phyloP scores from a whole-genome alignment of 2,888 invertebrate genomes.

The Cephus nigrinus region DNA sequence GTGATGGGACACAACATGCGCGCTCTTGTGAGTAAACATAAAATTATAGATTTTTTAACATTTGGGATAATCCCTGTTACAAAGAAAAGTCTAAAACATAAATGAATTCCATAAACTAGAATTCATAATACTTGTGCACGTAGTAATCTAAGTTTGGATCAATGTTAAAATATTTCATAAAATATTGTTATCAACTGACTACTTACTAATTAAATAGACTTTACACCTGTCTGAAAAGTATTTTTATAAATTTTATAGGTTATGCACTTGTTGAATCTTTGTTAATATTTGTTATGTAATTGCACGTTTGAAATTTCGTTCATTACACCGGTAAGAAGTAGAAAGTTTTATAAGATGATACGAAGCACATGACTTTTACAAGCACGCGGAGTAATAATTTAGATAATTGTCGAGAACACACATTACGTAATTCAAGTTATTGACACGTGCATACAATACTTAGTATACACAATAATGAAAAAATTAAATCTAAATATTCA shows the following conservation, averaged over 20 bases:
- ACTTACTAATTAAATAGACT: not conserved
- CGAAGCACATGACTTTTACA: not conserved
- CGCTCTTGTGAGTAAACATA: constrained; percentile 40
- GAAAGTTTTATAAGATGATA: not conserved
- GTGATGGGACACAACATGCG: constrained; percentile 33
- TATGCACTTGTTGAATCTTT: not conserved
- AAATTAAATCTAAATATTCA: not conserved
- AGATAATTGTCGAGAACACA: not conserved
- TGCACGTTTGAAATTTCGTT: not conserved
- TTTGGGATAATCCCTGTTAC: not conserved
- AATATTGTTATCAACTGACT: not conserved
- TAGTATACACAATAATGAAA: not conserved
- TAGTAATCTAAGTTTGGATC: not conserved
- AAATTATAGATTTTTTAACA: not conserved
- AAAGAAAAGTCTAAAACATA: not conserved
- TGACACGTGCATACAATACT: not conserved
- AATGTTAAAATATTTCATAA: too few species aligned
- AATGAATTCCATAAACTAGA: not conserved
- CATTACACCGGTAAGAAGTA: not conserved
- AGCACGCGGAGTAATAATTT: not conserved
- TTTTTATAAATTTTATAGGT: not conserved
- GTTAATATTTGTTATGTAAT: not conserved
- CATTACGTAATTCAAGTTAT: not conserved
- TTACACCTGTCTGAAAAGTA: not conserved
- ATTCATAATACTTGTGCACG: not conserved